Evolutionary conservation across 2,797 vertebrate species (phyloP), one percentile per base, ranked within the genome.

Genomic region (Hybognathus amarus): DNA sequence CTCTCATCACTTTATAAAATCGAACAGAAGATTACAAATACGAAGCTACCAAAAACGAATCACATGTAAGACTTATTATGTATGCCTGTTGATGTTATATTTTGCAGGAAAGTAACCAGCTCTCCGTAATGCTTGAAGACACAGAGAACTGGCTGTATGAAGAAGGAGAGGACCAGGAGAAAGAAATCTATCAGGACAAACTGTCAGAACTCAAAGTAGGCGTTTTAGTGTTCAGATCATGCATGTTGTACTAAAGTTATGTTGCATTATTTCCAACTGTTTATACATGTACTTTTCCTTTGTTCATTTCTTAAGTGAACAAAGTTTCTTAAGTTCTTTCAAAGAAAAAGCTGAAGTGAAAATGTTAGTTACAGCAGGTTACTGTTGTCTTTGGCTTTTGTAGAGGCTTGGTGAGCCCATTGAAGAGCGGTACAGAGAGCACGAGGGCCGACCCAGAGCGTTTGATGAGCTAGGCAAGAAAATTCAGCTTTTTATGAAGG

Each of bases 101-200:
- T 82, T 83, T 69, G 50, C 84, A 99, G 97, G 97, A 98, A 86
- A 93, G 95, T 77, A 96, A 90, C 87, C 95, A 94, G 76, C 92
- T 99, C 84, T 93, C 95, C 2, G 89, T 95, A 88, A 92, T 98
- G 93, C 91, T 98, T 86, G 97, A 98, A 90, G 96, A 97, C 90
- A 97, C 96, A 20, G 97, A 98, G 93, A 97, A 95, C 89, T 98
- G 97, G 97, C 95, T 98, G 86, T 98, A 98, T 89, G 97, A 98
- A 91, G 97, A 98, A 63, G 97, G 97, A 88, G 97, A 98, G 87
- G 97, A 98, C 90, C 97, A 98, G 66, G 94, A 96, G 77, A 98
- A 97, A 91, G 95, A 97, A 84, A 89, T 97, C 24, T 98, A 98
- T 77, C 94, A 97, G 91, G 96, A 98, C 89, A 98, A 97, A 88